phyloP scores from a whole-genome alignment of 2,797 vertebrate species.

The Smutsia gigantea region DNA sequence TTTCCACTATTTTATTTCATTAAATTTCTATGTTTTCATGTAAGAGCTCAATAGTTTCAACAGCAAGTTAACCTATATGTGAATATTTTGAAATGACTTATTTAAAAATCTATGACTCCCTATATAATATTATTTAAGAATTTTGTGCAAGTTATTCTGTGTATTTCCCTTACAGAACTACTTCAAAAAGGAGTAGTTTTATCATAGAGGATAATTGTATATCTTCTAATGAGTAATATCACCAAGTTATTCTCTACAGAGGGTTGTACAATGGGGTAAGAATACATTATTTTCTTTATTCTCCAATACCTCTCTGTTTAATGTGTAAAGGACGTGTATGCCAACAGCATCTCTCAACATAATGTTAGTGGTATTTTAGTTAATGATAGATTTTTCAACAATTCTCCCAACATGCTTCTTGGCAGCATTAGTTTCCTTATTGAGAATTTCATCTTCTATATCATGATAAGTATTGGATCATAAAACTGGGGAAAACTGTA shows the following conservation, averaged over 20 bases:
- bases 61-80: background rate
- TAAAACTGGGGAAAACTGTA: background rate
- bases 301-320: background rate
- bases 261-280: background rate
- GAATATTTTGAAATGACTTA: background rate
- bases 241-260: background rate
- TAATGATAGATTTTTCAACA: background rate
- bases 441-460: background rate
- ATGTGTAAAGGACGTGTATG: background rate
- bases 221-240: background rate
- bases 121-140: background rate
- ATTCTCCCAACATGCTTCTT: background rate
- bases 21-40: background rate
- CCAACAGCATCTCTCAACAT: background rate
- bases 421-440: background rate
- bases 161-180: background rate
- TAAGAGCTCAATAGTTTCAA: background rate
- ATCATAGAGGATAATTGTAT: background rate
- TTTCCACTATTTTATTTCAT: background rate
- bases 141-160: background rate
- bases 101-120: background rate
- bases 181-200: background rate
- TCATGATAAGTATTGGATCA: background rate
- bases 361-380: background rate
- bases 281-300: background rate